Conservation (phyloP, 2,888 invertebrate genomes). For the Ferrisia virgata region DNA sequence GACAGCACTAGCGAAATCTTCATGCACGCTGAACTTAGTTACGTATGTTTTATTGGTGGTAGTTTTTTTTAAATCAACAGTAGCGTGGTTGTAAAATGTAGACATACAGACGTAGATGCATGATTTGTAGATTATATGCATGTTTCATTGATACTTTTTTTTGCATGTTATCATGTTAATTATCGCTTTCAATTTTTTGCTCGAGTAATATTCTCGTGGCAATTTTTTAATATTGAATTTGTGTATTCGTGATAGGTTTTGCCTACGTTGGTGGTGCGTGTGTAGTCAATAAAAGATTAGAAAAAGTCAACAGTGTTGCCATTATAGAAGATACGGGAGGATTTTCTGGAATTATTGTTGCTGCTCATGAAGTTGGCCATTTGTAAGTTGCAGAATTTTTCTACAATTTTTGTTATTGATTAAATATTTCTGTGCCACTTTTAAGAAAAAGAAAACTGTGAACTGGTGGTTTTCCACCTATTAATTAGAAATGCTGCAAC, state of each 20-base stretch:
- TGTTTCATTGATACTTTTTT: no score
- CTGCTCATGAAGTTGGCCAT: conserved; percentile 95
- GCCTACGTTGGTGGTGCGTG: conserved; percentile 95
- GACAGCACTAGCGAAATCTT: neutral
- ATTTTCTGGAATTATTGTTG: conserved; percentile 93
- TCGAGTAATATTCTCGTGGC: neutral
- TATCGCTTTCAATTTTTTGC: neutral
- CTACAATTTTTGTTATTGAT: neutral
- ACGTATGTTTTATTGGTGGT: no score
- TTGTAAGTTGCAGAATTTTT: conserved; percentile 80
- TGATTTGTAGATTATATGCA: no score
- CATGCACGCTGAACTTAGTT: neutral
- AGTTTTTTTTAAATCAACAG: no score
- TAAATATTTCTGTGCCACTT: no score
- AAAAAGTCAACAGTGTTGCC: conserved; percentile 94
- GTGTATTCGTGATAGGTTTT: conserved; percentile 66
- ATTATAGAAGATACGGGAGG: conserved; percentile 96
- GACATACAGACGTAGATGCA: no score
- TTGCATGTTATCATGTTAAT: neutral
- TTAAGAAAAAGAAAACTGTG: no score
- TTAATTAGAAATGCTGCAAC: no score
- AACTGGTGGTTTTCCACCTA: no score
- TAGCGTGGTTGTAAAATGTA: no score
- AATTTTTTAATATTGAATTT: neutral
- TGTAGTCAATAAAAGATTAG: conserved; percentile 89